phyloP scores from a whole-genome alignment of 2,797 vertebrate species.

The Gobio occitaniae region DNA sequence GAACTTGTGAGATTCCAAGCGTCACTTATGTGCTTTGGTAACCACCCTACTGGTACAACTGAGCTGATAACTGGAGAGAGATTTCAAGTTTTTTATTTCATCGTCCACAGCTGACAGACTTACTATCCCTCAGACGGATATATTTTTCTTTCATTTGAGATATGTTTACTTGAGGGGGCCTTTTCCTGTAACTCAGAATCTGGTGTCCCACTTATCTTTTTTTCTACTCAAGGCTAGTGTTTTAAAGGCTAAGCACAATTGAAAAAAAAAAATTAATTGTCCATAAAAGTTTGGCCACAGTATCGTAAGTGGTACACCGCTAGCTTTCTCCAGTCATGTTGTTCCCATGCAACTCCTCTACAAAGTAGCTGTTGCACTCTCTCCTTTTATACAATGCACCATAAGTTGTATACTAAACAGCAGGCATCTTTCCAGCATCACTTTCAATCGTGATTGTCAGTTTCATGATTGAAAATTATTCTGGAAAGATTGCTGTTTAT shows the following conservation, averaged over 20 bases:
- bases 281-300: constrained; percentile 77
- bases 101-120: background rate
- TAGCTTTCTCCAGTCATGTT: constrained; percentile 75
- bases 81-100: background rate
- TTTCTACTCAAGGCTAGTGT: constrained; percentile 27
- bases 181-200: constrained; percentile 44
- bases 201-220: constrained; percentile 13
- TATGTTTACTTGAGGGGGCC: constrained; percentile 11
- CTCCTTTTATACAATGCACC: constrained; percentile 32
- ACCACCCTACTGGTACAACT: background rate
- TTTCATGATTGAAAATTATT: constrained; percentile 13
- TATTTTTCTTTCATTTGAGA: constrained; percentile 24
- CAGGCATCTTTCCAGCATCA: too few species aligned
- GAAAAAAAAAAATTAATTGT: constrained; percentile 79
- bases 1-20: background rate
- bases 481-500: constrained; percentile 6
- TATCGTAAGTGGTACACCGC: constrained; percentile 81
- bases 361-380: constrained; percentile 40
- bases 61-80: background rate
- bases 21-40: background rate
- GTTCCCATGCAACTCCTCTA: constrained; percentile 75
- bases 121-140: background rate
- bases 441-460: too few species aligned
- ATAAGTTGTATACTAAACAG: background rate
- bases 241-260: constrained; percentile 68